A percentile compares a stretch with the other conserved stretches of the same genome.
Evolutionary conservation across 2,113 vertebrate genomes (phyloP).

Genomic region (Etheostoma cragini): DNA sequence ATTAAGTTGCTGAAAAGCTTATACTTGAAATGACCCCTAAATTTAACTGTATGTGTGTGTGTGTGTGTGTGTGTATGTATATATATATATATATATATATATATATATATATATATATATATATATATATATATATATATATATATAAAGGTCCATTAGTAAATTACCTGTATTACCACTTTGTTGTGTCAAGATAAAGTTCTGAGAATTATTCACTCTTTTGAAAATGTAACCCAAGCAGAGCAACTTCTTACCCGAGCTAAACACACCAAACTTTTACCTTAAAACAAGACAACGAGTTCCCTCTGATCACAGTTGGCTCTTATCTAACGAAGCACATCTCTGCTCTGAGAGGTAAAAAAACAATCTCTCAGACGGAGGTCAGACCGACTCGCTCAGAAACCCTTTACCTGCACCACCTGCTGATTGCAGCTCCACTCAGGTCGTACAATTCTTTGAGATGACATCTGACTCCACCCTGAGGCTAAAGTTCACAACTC

Average conservation of each 20-base stretch:
- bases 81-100: no score
- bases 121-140: no score
- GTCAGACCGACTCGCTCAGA: not conserved
- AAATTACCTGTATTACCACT: not conserved
- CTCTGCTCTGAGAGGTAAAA: constrained; percentile 17
- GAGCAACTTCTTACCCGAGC: not conserved
- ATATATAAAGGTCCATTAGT: not conserved
- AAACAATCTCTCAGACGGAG: constrained; percentile 1
- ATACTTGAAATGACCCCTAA: not conserved
- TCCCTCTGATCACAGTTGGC: not conserved
- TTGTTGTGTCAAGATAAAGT: not conserved
- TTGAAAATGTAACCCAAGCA: not conserved
- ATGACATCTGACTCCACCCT: constrained; percentile 28
- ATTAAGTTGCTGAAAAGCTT: not conserved
- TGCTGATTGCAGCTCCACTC: constrained; percentile 24
- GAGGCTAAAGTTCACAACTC: constrained; percentile 40
- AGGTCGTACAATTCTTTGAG: constrained; percentile 15
- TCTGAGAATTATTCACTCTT: not conserved
- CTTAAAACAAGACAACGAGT: not conserved
- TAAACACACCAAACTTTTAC: not conserved
- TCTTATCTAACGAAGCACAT: not conserved
- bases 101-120: no score
- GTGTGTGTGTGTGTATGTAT: no score
- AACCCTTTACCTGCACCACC: constrained; percentile 7
- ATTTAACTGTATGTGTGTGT: no score